Base-by-base conservation (phyloP, 2,888 invertebrate genomes). In the Macrophya annulata region DNA sequence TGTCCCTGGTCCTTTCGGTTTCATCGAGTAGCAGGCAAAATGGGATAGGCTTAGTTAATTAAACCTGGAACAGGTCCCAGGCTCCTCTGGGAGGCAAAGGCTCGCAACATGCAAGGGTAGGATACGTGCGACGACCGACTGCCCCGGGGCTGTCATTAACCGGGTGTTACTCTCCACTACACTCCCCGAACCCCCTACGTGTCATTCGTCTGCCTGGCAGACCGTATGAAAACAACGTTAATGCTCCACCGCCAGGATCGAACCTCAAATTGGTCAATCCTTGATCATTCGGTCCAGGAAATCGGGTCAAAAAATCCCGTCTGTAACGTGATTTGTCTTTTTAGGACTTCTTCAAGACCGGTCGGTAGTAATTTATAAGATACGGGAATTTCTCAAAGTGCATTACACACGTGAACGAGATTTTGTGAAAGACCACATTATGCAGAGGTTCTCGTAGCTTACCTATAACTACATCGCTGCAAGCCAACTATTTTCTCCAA, bases 91-190 rank as follows among this genome's bases (percentile, higher is more conserved):
- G 81, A 81, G 62, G 81, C 81, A 62, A 81, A 81, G 81, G 81
- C 81, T 81, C 81, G 40, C 59, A 17, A 62, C 43, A 81, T 51
- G 62, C 40, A 59, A 21, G 62, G 77, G 77, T 55, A 31, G 77
- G 59, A 81, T 81, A 81, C 85, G 77, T 65, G 85, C 48, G 45
- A 10, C 65, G 85, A 31, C 65, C 79, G 76, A 84, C 84, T 84
- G 76, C 84, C 85, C 79, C 77, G 65, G 65, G 85, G 85, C 85
- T 85, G 79, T 85, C 85, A 85, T 85, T 85, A 85, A 77, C 65
- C 77, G 79, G 79, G 77, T 85, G 85, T 85, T 85, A 85, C 77
- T 43, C 77, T 40, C 76, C 76, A 25, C 59, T 62, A 25, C 74
- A 59, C 84, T 74, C 74, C 84, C 12, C 43, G 55, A 31, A 59